Conservation (phyloP, 1,140 invertebrate genomes). For the Mactra quadrangularis region DNA sequence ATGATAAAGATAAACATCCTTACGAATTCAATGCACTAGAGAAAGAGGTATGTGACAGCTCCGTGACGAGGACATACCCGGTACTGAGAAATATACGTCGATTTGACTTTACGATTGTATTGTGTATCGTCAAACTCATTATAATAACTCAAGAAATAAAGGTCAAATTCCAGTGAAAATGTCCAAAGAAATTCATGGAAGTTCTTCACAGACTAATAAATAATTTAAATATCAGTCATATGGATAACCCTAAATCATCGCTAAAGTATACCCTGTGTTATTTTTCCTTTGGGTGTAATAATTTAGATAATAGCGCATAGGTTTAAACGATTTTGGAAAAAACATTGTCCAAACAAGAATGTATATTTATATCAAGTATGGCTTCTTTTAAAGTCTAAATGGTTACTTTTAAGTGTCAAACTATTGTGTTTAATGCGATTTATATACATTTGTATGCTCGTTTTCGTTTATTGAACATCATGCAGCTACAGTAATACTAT, state of each 20-base stretch:
- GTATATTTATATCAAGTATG: too few species aligned
- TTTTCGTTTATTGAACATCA: too few species aligned
- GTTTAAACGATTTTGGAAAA: too few species aligned
- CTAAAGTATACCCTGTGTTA: neutral
- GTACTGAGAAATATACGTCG: slow-evolving; percentile 1
- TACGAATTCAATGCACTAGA: slow-evolving; percentile 26
- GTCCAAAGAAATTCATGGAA: neutral
- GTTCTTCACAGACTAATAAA: neutral
- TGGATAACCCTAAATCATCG: neutral
- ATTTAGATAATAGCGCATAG: too few species aligned
- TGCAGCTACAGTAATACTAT: too few species aligned
- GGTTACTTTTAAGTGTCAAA: too few species aligned
- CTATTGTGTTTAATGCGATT: too few species aligned
- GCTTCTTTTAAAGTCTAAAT: too few species aligned
- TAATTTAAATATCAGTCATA: neutral
- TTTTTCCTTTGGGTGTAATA: too few species aligned
- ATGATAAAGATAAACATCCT: slow-evolving; percentile 22
- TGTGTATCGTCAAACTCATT: slow-evolving; percentile 2
- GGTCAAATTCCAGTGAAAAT: slow-evolving; percentile 10
- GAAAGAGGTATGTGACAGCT: slow-evolving; percentile 17
- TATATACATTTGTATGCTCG: too few species aligned
- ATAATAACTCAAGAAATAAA: slow-evolving; percentile 5
- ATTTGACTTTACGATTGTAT: neutral
- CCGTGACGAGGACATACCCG: slow-evolving; percentile 19
- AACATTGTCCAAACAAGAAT: too few species aligned